Evolutionary conservation across 2,888 invertebrate species (phyloP).

Genomic region (Steromphala cineraria): DNA sequence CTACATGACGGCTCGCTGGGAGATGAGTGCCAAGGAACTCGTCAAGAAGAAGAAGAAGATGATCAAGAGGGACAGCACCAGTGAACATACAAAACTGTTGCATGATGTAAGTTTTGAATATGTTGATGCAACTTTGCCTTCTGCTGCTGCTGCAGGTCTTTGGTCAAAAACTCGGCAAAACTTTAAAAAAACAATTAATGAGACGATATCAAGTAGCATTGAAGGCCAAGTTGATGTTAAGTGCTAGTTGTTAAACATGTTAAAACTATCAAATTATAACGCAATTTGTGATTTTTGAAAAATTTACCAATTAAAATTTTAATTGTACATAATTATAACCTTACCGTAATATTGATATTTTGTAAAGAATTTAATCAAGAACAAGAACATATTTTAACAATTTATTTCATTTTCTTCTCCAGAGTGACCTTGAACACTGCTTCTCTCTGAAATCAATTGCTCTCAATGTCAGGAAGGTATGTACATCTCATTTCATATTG

Average conservation of each 20-base stretch:
- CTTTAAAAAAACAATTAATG: too few species aligned
- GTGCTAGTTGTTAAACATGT: too few species aligned
- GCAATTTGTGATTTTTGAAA: too few species aligned
- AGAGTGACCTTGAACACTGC: constrained; percentile 43
- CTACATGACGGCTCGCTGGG: constrained; percentile 47
- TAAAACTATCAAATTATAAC: too few species aligned
- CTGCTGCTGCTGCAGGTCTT: not conserved
- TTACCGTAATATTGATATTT: too few species aligned
- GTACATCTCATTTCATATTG: not conserved
- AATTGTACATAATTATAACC: too few species aligned
- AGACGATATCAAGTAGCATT: too few species aligned
- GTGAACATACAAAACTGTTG: constrained; percentile 39
- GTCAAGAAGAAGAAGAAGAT: constrained; percentile 16
- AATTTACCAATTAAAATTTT: too few species aligned
- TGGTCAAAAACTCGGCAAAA: too few species aligned
- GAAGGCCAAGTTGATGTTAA: too few species aligned
- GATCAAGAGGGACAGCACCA: constrained; percentile 38
- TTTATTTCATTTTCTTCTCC: constrained; percentile 19
- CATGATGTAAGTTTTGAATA: constrained; percentile 31
- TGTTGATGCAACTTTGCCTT: not conserved
- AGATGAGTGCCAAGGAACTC: not conserved
- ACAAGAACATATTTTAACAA: not conserved
- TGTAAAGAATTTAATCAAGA: not conserved
- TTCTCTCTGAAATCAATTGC: constrained; percentile 65
- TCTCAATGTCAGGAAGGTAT: constrained; percentile 61